Conservation (phyloP, 1,140 invertebrate genomes). For the Mya arenaria region DNA sequence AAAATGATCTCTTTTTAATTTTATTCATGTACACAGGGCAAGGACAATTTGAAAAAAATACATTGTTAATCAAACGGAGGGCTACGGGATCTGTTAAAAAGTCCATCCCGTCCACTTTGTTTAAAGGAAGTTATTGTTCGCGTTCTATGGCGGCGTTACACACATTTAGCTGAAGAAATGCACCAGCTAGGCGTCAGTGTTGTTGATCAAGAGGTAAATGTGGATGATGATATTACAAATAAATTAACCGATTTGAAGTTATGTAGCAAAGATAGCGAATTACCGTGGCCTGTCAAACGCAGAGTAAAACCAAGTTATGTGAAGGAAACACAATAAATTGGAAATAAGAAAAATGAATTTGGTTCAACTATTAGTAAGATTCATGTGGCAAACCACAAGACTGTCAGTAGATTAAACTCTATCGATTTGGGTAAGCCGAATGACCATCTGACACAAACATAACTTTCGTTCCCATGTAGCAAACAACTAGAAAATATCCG, state of each 20-base stretch:
- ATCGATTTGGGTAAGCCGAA: too few relatives aligned
- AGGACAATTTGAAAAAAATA: conserved; percentile 92
- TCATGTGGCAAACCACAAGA: too few relatives aligned
- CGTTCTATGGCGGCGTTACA: conserved; percentile 75
- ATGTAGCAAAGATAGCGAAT: background rate
- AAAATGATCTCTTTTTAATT: too few relatives aligned
- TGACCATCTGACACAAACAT: too few relatives aligned
- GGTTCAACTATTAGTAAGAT: too few relatives aligned
- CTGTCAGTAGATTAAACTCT: too few relatives aligned
- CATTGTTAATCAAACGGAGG: conserved; percentile 90
- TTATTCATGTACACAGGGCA: conserved; percentile 86
- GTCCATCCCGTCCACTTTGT: conserved; percentile 90
- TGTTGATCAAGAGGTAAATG: conserved; percentile 50
- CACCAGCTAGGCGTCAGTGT: conserved; percentile 62
- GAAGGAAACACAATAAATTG: too few relatives aligned
- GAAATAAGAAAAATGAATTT: too few relatives aligned
- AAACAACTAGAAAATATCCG: too few relatives aligned
- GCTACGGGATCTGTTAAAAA: conserved; percentile 88
- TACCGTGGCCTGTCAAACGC: too few relatives aligned
- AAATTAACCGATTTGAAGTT: conserved; percentile 28
- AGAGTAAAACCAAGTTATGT: too few relatives aligned
- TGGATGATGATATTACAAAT: conserved; percentile 29
- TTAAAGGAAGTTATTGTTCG: conserved; percentile 86
- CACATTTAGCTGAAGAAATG: conserved; percentile 62
- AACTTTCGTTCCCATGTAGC: too few relatives aligned